Percentiles rank a stretch among this genome's conserved stretches.
Conservation (phyloP, 2,113 vertebrate species). For the Rhizomys pruinosus region DNA sequence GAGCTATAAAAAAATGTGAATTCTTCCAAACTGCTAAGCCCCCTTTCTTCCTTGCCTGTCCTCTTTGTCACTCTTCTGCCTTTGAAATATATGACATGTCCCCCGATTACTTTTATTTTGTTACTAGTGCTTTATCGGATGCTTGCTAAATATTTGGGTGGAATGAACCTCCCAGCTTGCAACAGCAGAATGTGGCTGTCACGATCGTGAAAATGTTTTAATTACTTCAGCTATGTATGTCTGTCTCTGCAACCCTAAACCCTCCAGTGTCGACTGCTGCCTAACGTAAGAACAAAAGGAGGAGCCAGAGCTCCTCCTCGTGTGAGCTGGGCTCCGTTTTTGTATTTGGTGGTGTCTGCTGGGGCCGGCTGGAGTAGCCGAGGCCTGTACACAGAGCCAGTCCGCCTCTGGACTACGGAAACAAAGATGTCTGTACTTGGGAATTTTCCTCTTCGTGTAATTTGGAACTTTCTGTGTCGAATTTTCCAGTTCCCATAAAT, state of each 20-base stretch:
- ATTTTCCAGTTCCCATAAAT: conserved; percentile 85
- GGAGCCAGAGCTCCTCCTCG: not conserved
- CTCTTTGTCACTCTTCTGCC: not conserved
- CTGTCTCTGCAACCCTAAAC: conserved; percentile 1
- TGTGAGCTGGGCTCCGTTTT: not conserved
- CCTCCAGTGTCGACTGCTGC: not conserved
- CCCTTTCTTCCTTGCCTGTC: rapidly evolving
- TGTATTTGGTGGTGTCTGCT: not conserved
- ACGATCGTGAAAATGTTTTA: conserved; percentile 38
- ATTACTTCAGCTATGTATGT: not conserved
- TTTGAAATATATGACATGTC: not conserved
- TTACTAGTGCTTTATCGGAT: conserved; percentile 12
- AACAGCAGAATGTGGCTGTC: conserved; percentile 42
- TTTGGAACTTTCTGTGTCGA: conserved; percentile 84
- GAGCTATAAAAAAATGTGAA: not conserved
- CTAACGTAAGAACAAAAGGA: conserved; percentile 70
- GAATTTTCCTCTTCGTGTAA: conserved; percentile 80
- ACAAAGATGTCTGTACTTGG: conserved; percentile 82
- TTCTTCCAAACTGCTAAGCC: not conserved
- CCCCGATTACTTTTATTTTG: conserved; percentile 9
- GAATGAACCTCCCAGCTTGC: not conserved
- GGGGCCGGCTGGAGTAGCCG: not conserved
- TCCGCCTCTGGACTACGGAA: conserved; percentile 77
- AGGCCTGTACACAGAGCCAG: conserved; percentile 70
- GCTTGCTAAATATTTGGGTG: conserved; percentile 62